Base-by-base conservation (phyloP, 37 sponge, comb jelly and placozoan genomes). In the Bolinopsis microptera region DNA sequence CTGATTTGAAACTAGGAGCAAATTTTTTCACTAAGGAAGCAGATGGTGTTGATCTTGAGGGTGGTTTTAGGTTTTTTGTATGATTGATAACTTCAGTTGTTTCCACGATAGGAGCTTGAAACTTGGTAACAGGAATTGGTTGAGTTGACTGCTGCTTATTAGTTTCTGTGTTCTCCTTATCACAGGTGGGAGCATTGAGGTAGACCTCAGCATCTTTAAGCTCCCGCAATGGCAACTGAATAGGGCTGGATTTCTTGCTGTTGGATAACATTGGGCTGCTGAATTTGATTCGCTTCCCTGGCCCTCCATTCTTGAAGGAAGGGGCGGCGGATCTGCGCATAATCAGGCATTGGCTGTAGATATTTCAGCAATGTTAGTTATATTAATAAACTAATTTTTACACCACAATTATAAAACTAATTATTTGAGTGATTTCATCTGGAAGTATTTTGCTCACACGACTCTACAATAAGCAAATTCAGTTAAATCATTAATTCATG, bases 261-360 rank as follows among this genome's bases (percentile, higher is more conserved):
- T 22, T 39, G 90, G 30, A 69, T 1, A 93, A 23, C 28, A 93
- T 94, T 38, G 97, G 97, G 36, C 95, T 86, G 69, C 94, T 94
- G 76, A 96, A 96, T 26, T 94, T 94, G 24, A 93, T 36, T 36
- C 93, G 92, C 76, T 96, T 96, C 39, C 48, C 35, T 24, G 37
- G 23, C n/a, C 83, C 80, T 23, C 38, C 38, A 38, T 18, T 38
- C 34, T 30, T 27, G 38, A 92, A 76, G 13, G 96, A 95, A 0
- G 97, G 97, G 68, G 97, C 97, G 28, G 94, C 94, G 21, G 97
- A 96, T 5, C 96, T 88, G 26, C 95, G 83, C 97, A 96, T 96
- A 31, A 36, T 38, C 86, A 9, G 28, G 30, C 83, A 72, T 72
- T 24, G 13, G 75, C 31, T 30, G 26, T n/a, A n/a, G n/a, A n/a